Base-by-base conservation (phyloP, 2,113 vertebrate genomes). In the Struthio camelus region DNA sequence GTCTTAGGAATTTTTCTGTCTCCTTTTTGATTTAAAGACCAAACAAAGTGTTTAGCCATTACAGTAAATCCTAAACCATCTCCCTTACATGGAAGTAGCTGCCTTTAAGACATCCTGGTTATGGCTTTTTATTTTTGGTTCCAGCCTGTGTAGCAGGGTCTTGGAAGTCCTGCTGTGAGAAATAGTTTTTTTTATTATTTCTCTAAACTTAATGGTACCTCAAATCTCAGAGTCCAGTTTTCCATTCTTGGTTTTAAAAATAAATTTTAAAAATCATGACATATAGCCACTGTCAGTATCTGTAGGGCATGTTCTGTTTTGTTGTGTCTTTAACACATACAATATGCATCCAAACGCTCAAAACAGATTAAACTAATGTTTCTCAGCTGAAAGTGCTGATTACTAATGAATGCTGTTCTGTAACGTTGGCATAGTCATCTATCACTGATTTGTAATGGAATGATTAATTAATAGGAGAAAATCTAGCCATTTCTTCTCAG, bases 321-420 rank as follows among this genome's bases (percentile, higher is more conserved):
- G n/a, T n/a, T 46, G 4, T 87, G 48, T 71, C 70, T 89, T 89
- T 54, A 53, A 42, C 53, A 54, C 20, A 38, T 20, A n/a, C 2
- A 12, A 18, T 44, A 56, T 80, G 51, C 12, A 56, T 56, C 32
- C 51, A 75, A 23, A 20, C n/a, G 59, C 85, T 94, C 75, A 66
- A 36, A 82, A 73, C 44, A 75, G 38, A 44, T 89, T 5, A 6
- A 76, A 64, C 11, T 72, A 79, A 62, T 0, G 3, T 86, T 95
- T 89, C 85, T 80, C 79, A 71, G 54, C 59, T 95, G 72, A 59
- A 95, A 90, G 28, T 80, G 67, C 72, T 78, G 59, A 48, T 96
- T 96, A 96, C 96, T 96, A 94, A 96, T 97, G 89, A 78, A 44
- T 48, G 67, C 78, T 95, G 38, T 79, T 93, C 51, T 4, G 4